Evolutionary conservation across 2,888 invertebrate genomes (phyloP).

Genomic region (Bhutanitis thaidina): DNA sequence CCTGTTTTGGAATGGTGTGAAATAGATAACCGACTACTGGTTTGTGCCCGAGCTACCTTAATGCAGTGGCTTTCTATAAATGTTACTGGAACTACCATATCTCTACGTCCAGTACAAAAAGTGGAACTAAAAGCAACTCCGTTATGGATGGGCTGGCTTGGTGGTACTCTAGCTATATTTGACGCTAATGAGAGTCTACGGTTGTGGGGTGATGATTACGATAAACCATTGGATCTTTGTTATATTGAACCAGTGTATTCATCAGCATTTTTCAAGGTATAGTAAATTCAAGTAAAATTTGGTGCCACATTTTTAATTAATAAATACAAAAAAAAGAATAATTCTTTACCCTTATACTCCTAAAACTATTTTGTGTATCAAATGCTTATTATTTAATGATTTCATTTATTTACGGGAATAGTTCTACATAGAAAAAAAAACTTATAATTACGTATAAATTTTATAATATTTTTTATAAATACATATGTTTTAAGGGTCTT

Average conservation of each 20-base stretch:
- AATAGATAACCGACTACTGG: slow-evolving; percentile 88
- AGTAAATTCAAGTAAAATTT: background rate
- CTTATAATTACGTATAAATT: too few relatives aligned
- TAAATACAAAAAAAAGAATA: too few relatives aligned
- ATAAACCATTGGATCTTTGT: slow-evolving; percentile 90
- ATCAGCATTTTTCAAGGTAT: slow-evolving; percentile 91
- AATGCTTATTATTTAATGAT: too few relatives aligned
- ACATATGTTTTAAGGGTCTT: slow-evolving; percentile 82
- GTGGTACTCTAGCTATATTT: slow-evolving; percentile 90
- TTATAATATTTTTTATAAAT: too few relatives aligned
- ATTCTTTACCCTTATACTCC: too few relatives aligned
- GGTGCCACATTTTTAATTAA: background rate
- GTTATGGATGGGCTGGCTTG: slow-evolving; percentile 86
- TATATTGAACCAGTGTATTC: slow-evolving; percentile 91
- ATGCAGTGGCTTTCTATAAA: slow-evolving; percentile 91
- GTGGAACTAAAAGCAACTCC: slow-evolving; percentile 82
- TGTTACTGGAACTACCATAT: slow-evolving; percentile 65
- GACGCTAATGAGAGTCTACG: slow-evolving; percentile 93
- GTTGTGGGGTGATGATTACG: slow-evolving; percentile 93
- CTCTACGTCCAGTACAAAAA: slow-evolving; percentile 82
- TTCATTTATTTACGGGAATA: too few relatives aligned
- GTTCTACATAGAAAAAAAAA: too few relatives aligned
- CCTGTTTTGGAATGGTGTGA: slow-evolving; percentile 94
- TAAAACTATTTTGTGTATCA: too few relatives aligned
- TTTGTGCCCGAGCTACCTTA: slow-evolving; percentile 91